Conservation (phyloP, 2,113 vertebrate species). For the Sterrhoptilus dennistouni region DNA sequence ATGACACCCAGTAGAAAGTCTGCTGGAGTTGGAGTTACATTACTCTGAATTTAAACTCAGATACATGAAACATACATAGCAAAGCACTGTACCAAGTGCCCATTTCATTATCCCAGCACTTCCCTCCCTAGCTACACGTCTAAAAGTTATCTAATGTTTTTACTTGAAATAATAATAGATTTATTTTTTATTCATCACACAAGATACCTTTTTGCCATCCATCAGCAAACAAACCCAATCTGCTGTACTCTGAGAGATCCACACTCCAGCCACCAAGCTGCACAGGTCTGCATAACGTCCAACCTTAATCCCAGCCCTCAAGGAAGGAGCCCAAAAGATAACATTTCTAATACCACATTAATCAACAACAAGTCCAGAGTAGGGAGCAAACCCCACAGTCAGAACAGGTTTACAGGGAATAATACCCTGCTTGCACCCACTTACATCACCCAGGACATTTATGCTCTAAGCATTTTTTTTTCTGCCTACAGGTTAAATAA, state of each 20-base stretch:
- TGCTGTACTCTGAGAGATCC: background rate
- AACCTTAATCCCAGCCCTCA: background rate
- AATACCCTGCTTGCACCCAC: background rate
- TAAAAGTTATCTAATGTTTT: background rate
- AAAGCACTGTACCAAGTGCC: background rate
- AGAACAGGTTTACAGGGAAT: background rate
- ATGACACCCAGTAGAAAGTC: conserved; percentile 70
- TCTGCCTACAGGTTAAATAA: background rate
- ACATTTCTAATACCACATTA: background rate
- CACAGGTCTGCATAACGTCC: background rate
- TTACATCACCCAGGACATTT: background rate
- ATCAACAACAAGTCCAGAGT: background rate
- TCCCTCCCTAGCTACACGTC: background rate
- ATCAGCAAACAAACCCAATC: background rate
- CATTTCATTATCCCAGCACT: background rate
- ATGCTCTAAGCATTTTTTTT: background rate
- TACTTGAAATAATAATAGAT: background rate
- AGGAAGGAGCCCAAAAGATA: background rate
- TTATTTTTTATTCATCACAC: background rate
- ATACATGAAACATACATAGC: conserved; percentile 20
- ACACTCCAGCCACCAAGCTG: background rate
- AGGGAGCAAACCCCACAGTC: background rate
- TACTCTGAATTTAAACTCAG: conserved; percentile 47
- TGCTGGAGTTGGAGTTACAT: conserved; percentile 60
- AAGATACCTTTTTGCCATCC: background rate